Evolutionary conservation across 2,888 invertebrate genomes (phyloP), one percentile per base, ranked within the genome.

Genomic region (Euplagia quadripunctaria): DNA sequence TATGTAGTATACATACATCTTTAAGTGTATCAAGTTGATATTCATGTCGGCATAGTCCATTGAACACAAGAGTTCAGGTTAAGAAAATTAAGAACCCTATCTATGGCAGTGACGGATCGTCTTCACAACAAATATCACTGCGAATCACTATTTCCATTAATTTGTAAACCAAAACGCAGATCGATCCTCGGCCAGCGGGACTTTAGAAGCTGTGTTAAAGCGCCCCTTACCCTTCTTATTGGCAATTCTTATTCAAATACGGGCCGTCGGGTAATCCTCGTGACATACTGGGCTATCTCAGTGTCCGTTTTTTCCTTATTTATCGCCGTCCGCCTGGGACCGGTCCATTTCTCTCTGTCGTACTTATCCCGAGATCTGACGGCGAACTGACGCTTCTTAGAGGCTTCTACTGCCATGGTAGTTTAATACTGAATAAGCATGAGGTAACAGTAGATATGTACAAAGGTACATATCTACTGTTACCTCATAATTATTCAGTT

Each of bases 221-320:
- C 88, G 87, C 78, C 86, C 88, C 87, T 64, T 80, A 82, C 86
- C 82, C 86, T 77, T 89, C 88, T 93, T 94, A 94, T 94, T 94
- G 93, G 92, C 94, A 92, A 95, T 95, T 94, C 93, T 92, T 94
- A 95, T 95, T 95, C 93, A 94, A 95, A 94, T 94, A 93, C 89
- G 90, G 90, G 87, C 86, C 88, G 88, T 86, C 77, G 88, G 87
- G 92, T 94, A 94, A 94, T 94, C 94, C 91, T 88, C 85, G 89
- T 91, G 94, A 94, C 94, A 94, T 92, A 93, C 94, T 91, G 91
- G 91, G 89, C 91, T 91, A 92, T 93, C 92, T 92, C 89, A 86
- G 86, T 91, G 93, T 92, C 92, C 91, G 90, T 88, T 93, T 92
- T 92, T 93, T 92, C 92, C 89, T 93, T 95, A 94, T 94, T 94